These are phyloP conservation scores for Hydriomena furcata DNA, from an alignment of 2,888 invertebrate species.

Conservation along the genomic window DNA sequence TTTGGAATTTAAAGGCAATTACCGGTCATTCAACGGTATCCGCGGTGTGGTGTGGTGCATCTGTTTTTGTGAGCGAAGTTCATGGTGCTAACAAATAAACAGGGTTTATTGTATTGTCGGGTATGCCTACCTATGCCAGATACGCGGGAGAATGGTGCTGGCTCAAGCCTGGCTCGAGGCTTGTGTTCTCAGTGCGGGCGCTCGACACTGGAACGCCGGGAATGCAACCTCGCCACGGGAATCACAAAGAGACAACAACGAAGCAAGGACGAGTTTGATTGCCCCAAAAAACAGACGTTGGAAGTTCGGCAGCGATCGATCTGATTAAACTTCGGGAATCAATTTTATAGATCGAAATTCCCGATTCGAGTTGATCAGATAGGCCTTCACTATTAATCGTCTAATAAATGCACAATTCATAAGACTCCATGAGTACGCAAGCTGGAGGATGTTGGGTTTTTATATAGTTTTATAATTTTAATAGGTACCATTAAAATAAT, in stretches of 20 bases:
- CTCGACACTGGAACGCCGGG: conserved; percentile 50
- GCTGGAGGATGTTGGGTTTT: conserved; percentile 15
- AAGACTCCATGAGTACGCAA: conserved; percentile 17
- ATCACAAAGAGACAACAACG: conserved; percentile 68
- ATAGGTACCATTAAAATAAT: too few relatives aligned
- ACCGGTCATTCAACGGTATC: conserved; percentile 36
- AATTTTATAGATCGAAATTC: conserved; percentile 2
- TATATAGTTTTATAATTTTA: too few relatives aligned
- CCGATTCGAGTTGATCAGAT: conserved; percentile 12
- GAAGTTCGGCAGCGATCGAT: conserved; percentile 40
- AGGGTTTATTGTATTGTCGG: conserved; percentile 23
- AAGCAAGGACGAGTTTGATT: conserved; percentile 72
- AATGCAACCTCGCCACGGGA: conserved; percentile 73
- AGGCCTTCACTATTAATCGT: conserved; percentile 18
- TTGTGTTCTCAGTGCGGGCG: conserved; percentile 27
- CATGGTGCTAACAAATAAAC: conserved; percentile 28
- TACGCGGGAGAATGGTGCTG: conserved; percentile 34
- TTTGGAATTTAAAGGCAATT: conserved; percentile 32
- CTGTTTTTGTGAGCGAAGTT: conserved; percentile 25
- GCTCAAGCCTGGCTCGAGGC: conserved; percentile 34
- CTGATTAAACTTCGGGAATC: conserved; percentile 26
- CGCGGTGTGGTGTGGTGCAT: conserved; percentile 22
- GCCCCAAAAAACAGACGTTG: conserved; percentile 43
- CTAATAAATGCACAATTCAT: conserved; percentile 24
- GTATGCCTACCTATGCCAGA: conserved; percentile 14